Conservation (phyloP, 1,140 invertebrate genomes). For the Leucophenga varia region DNA sequence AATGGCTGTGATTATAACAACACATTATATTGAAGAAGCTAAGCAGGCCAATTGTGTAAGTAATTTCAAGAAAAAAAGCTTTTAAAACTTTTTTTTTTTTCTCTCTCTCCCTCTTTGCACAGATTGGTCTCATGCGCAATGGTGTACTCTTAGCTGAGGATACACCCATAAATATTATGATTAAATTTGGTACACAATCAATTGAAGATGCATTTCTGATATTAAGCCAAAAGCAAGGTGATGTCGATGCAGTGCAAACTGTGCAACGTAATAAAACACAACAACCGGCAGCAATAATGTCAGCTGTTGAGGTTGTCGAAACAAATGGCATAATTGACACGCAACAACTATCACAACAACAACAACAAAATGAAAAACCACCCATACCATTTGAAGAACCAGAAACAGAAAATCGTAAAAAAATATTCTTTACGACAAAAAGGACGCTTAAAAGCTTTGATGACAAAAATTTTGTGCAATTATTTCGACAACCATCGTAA, state of each 20-base stretch:
- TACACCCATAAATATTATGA: constrained; percentile 69
- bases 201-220: constrained; percentile 75
- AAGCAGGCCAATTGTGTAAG: constrained; percentile 78
- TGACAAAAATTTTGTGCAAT: constrained; percentile 67
- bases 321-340: constrained; percentile 14
- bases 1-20: constrained; percentile 84
- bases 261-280: constrained; percentile 30
- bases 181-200: constrained; percentile 64
- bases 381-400: constrained; percentile 31
- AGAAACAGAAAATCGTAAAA: constrained; percentile 37
- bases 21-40: constrained; percentile 94
- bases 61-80: background rate
- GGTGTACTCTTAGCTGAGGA: constrained; percentile 85
- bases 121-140: constrained; percentile 88
- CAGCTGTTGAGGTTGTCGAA: constrained; percentile 40
- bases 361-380: constrained; percentile 23
- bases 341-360: constrained; percentile 4
- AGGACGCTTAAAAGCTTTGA: constrained; percentile 47
- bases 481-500: constrained; percentile 69
- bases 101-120: constrained; percentile 3
- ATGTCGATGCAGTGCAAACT: constrained; percentile 42
- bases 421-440: constrained; percentile 48
- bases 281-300: constrained; percentile 27
- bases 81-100: background rate
- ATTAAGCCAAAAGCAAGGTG: constrained; percentile 66